phyloP scores from a whole-genome alignment of 2,113 vertebrate species.

The Butorides virescens region DNA sequence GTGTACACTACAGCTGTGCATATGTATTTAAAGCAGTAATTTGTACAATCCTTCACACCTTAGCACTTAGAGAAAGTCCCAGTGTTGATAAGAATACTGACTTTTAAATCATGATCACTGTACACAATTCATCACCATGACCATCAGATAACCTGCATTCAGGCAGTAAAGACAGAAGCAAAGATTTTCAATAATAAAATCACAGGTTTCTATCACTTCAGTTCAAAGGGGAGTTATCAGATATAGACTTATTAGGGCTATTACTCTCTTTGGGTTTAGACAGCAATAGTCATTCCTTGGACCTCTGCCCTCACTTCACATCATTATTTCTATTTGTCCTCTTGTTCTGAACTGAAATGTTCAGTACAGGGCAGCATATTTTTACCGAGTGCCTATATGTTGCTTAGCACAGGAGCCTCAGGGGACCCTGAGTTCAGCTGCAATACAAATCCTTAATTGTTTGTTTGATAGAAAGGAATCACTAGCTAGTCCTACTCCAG shows the following conservation, averaged over 20 bases:
- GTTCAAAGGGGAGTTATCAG: not conserved
- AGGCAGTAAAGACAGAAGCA: not conserved
- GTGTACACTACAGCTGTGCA: not conserved
- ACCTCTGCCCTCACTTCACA: not conserved
- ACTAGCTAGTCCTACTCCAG: not conserved
- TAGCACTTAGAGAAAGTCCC: not conserved
- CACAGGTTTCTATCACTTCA: not conserved
- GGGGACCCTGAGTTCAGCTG: fast-evolving
- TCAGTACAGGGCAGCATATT: not conserved
- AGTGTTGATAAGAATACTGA: not conserved
- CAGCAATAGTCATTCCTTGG: not conserved
- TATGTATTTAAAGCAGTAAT: not conserved
- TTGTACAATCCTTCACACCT: not conserved
- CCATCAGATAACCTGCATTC: not conserved
- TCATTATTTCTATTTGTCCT: not conserved
- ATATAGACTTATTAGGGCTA: not conserved
- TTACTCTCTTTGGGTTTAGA: not conserved
- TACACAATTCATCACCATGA: not conserved
- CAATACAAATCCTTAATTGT: not conserved
- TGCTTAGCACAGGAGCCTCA: not conserved
- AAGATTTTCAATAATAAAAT: not conserved
- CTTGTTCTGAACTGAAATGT: not conserved
- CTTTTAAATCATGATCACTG: not conserved
- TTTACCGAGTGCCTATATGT: not conserved
- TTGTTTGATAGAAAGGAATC: not conserved